These are phyloP conservation scores for Pangasius larnaudii DNA, from an alignment of 2,797 vertebrate genomes.

Conservation along the genomic window DNA sequence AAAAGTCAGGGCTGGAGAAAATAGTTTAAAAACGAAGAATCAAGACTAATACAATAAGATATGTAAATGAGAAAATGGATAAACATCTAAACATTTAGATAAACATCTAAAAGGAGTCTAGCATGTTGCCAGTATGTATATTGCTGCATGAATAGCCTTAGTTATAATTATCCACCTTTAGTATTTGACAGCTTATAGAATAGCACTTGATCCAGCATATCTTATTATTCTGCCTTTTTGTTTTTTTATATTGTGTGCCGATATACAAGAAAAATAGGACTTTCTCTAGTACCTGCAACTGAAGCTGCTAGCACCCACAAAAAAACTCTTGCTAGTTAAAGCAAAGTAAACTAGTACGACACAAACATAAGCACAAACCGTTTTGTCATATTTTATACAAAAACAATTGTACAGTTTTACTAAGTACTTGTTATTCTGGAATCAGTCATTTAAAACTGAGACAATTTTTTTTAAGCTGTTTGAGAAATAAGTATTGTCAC, in stretches of 20 bases:
- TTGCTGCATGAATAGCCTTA: too few species aligned
- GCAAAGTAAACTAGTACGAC: too few species aligned
- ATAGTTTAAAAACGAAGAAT: not conserved
- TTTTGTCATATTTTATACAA: not conserved
- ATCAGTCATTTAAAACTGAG: not conserved
- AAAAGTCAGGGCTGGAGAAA: not conserved
- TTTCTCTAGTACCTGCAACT: not conserved
- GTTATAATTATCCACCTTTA: too few species aligned
- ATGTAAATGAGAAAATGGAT: not conserved
- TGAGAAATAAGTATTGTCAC: not conserved
- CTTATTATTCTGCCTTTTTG: too few species aligned
- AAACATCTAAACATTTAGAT: not conserved
- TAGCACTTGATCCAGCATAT: not conserved
- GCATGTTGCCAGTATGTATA: not conserved
- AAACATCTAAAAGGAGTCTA: not conserved
- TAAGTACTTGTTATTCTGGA: not conserved
- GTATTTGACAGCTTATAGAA: not conserved
- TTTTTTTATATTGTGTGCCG: not conserved
- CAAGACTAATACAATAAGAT: not conserved
- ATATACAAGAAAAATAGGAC: not conserved
- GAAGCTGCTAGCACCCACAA: not conserved
- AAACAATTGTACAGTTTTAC: not conserved
- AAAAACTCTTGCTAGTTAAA: too few species aligned
- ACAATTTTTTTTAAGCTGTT: not conserved
- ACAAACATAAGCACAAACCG: not conserved